Conservation (phyloP, 1,140 invertebrate species). For the Geopemphigus sp. region DNA sequence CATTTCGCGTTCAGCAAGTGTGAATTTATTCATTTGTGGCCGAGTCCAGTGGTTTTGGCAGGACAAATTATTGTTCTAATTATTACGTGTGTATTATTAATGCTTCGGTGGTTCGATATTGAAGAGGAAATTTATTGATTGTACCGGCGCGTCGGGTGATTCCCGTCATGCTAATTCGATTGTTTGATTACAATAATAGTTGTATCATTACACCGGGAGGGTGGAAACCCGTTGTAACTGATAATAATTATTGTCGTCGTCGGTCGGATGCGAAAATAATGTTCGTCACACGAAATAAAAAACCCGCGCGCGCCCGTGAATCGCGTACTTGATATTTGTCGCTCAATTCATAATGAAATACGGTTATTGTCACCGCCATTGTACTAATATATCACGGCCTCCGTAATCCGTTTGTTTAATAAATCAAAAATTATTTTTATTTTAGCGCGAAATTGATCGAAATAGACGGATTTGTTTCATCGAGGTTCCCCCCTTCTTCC, state of each 20-base stretch:
- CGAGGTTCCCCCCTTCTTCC: no score
- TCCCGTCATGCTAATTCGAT: slow-evolving; percentile 44
- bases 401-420: no score
- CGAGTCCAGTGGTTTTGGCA: slow-evolving; percentile 26
- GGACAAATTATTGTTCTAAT: slow-evolving; percentile 47
- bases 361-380: not conserved
- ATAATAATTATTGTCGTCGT: not conserved
- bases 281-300: not conserved
- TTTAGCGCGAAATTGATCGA: no score
- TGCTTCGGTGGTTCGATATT: not conserved
- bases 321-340: not conserved
- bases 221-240: not conserved
- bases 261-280: not conserved
- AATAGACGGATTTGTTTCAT: no score
- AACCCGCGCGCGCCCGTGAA: not conserved
- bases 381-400: not conserved
- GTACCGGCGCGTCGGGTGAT: not conserved
- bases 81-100: slow-evolving; percentile 29
- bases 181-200: slow-evolving; percentile 26
- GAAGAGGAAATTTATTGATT: slow-evolving; percentile 41
- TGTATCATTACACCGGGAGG: not conserved
- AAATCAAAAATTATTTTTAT: no score
- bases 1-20: slow-evolving; percentile 3
- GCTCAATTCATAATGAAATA: slow-evolving; percentile 4
- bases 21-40: slow-evolving; percentile 8